Conservation (phyloP, 2,797 vertebrate species). For the Naso thynnoides region DNA sequence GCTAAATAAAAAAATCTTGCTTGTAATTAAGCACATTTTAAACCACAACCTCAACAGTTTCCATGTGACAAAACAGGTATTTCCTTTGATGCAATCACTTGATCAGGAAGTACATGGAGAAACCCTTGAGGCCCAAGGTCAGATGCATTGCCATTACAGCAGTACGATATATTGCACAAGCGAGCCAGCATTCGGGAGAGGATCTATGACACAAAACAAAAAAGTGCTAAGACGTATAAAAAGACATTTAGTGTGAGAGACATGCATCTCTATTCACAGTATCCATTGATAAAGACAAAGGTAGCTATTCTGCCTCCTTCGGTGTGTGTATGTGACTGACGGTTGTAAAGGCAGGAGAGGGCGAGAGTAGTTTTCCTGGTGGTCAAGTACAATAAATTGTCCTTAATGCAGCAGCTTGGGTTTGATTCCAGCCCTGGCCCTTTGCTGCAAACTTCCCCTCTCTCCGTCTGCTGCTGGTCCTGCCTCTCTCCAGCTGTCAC, state of each 20-base stretch:
- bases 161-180: conserved; percentile 56
- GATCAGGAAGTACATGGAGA: conserved; percentile 29
- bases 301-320: conserved; percentile 29
- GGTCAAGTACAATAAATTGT: no score
- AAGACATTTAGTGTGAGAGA: conserved; percentile 51
- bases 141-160: conserved; percentile 60
- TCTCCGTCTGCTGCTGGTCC: no score
- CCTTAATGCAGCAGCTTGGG: no score
- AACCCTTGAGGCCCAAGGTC: conserved; percentile 25
- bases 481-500: neutral
- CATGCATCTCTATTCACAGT: conserved; percentile 80
- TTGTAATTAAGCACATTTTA: conserved; percentile 23
- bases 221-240: conserved; percentile 52
- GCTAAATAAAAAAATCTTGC: conserved; percentile 29
- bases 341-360: conserved; percentile 34
- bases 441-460: no score
- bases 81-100: conserved; percentile 12
- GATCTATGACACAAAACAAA: conserved; percentile 6
- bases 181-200: conserved; percentile 30
- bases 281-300: conserved; percentile 54
- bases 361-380: no score
- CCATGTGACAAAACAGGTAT: conserved; percentile 2
- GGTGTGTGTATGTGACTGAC: conserved; percentile 12
- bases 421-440: no score
- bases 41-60: conserved; percentile 23